Evolutionary conservation across 2,888 invertebrate genomes (phyloP), one percentile per base, ranked within the genome.

Genomic region (Plebejus argus): DNA sequence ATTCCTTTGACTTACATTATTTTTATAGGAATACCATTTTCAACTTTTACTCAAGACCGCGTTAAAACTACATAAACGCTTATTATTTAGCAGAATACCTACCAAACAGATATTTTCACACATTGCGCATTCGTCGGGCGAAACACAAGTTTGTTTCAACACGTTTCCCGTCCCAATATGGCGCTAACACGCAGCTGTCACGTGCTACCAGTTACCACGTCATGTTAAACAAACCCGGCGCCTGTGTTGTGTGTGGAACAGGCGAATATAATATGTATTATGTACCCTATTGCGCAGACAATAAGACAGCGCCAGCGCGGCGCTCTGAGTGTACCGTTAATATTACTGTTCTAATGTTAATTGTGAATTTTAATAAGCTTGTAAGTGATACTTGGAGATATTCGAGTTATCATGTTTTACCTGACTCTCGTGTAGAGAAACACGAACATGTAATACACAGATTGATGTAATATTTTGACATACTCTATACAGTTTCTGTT

Each of bases 311-410:
- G 7, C 1, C 20, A 20, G n/a, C n/a, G 20, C 20, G 10, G n/a
- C n/a, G 20, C 20, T n/a, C 2, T 5, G 15, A 66, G 12, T 33
- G 15, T 66, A 66, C 66, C 66, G 66, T 66, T 66, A 33, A 33
- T 15, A 23, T 66, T 33, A 66, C 66, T 6, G 18, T 66, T 66
- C 66, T 33, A 61, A 61, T 12, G 28, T 66, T 66, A 28, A 66
- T 66, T 20, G 28, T 66, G 28, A 66, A 66, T 66, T 66, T 66
- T 33, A 66, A 66, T 66, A 66, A 66, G 18, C 66, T 15, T 23
- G 61, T 28, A 66, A 23, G 23, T 10, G 28, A 61, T 61, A 61
- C 23, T 28, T 28, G 20, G 20, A 23, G 61, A 23, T 61, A 28
- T 66, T 28, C 4, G 66, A 28, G 12, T 6, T 10, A 10, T 61